phyloP scores from a whole-genome alignment of 1,140 invertebrate species.

The Drosophila tropicalis region DNA sequence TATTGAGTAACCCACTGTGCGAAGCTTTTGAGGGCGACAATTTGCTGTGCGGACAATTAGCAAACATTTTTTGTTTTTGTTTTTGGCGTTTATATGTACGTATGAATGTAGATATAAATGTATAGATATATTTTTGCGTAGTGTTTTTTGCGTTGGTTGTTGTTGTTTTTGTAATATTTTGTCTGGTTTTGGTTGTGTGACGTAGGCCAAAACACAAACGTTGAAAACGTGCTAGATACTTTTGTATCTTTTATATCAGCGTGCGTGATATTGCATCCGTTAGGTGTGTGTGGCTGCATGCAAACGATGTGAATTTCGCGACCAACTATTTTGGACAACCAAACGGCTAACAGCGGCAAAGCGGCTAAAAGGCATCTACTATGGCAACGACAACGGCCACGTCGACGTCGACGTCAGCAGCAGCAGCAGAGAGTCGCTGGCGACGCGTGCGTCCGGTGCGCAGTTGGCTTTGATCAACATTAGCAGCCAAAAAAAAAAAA shows the following conservation, averaged over 20 bases:
- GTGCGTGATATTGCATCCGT: slow-evolving; percentile 70
- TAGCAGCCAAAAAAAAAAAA: not conserved
- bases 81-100: slow-evolving; percentile 12
- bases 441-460: slow-evolving; percentile 73
- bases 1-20: slow-evolving; percentile 55
- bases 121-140: slow-evolving; percentile 29
- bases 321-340: slow-evolving; percentile 51
- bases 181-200: slow-evolving; percentile 73
- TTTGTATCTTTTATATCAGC: slow-evolving; percentile 52
- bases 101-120: slow-evolving; percentile 25
- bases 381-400: not conserved
- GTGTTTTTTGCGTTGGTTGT: not conserved
- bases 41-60: slow-evolving; percentile 67
- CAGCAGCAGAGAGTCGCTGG: slow-evolving; percentile 26
- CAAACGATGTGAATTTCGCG: slow-evolving; percentile 73
- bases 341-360: not conserved
- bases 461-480: slow-evolving; percentile 72
- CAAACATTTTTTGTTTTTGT: slow-evolving; percentile 42
- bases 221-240: slow-evolving; percentile 71
- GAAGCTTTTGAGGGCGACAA: slow-evolving; percentile 52
- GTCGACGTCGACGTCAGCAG: slow-evolving; percentile 14
- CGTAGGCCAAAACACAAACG: slow-evolving; percentile 58
- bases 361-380: not conserved
- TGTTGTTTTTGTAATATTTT: slow-evolving; percentile 42
- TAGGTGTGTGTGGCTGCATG: slow-evolving; percentile 77